Evolutionary conservation across 2,888 invertebrate genomes (phyloP).

Genomic region (Dicyrtoma fusca): DNA sequence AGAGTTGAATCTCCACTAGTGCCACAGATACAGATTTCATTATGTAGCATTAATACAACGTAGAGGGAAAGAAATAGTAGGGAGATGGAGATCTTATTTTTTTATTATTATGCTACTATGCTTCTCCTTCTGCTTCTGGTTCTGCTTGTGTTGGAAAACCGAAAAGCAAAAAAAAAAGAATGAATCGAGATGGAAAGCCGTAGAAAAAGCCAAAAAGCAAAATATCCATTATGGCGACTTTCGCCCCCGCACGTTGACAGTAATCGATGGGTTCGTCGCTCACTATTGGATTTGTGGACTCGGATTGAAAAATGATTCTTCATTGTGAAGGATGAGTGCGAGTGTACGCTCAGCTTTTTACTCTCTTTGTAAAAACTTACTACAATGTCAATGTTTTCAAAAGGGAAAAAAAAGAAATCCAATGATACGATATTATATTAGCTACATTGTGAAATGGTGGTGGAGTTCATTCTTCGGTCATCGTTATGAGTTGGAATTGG

Average conservation of each 20-base stretch:
- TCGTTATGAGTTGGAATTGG: too few species aligned
- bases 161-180: neutral
- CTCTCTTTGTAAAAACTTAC: constrained; percentile 3
- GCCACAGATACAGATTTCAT: too few species aligned
- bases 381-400: neutral
- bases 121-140: too few species aligned
- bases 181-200: neutral
- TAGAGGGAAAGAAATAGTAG: too few species aligned
- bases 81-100: too few species aligned
- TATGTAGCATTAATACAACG: too few species aligned
- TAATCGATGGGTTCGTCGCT: constrained; percentile 55
- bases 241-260: constrained; percentile 56
- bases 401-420: constrained; percentile 1
- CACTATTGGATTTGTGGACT: constrained; percentile 33
- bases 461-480: too few species aligned
- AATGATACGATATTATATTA: too few species aligned
- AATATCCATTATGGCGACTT: constrained; percentile 14
- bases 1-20: too few species aligned
- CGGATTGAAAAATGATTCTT: constrained; percentile 52
- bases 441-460: too few species aligned
- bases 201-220: neutral
- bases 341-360: neutral
- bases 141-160: too few species aligned
- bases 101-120: too few species aligned
- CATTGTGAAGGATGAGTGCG: constrained; percentile 23